A percentile compares a stretch with the other conserved stretches of the same genome.
These are phyloP conservation scores for Penaeus vannamei DNA, from an alignment of 1,140 invertebrate species.

Conservation along the genomic window DNA sequence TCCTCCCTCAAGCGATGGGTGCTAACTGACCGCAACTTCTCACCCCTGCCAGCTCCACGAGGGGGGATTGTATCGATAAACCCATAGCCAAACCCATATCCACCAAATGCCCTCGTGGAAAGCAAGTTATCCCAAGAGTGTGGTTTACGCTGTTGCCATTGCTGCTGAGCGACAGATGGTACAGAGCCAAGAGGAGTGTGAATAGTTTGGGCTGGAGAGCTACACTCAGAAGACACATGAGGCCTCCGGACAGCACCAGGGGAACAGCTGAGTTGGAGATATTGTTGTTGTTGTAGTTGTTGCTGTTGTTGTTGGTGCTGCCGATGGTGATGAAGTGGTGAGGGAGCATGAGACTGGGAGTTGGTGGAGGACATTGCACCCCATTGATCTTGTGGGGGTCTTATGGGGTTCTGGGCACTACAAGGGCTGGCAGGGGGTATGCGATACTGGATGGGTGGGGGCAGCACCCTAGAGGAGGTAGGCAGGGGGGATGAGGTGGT, in stretches of 20 bases:
- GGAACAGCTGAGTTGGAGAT: constrained; percentile 58
- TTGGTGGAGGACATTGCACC: constrained; percentile 43
- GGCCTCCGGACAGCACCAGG: constrained; percentile 54
- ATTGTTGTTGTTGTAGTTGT: constrained; percentile 42
- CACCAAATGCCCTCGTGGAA: constrained; percentile 84
- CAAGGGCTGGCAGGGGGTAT: constrained; percentile 61
- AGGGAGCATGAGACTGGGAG: constrained; percentile 55
- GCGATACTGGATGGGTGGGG: constrained; percentile 62
- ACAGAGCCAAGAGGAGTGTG: constrained; percentile 48
- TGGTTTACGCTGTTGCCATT: constrained; percentile 77
- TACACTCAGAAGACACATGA: constrained; percentile 44
- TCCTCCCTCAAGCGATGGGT: constrained; percentile 55
- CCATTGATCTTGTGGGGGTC: constrained; percentile 55
- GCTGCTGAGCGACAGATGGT: constrained; percentile 55
- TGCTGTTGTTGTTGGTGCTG: constrained; percentile 63
- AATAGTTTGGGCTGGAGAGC: constrained; percentile 37
- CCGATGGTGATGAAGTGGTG: constrained; percentile 73
- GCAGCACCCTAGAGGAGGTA: constrained; percentile 60
- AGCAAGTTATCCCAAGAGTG: constrained; percentile 90
- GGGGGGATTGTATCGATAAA: constrained; percentile 64
- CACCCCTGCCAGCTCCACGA: constrained; percentile 45
- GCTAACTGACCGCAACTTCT: constrained; percentile 50
- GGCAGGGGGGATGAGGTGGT: constrained; percentile 69
- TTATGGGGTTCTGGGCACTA: constrained; percentile 54
- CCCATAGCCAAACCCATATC: constrained; percentile 87